A percentile compares a stretch with the other conserved stretches of the same genome.
Evolutionary conservation across 2,888 invertebrate species (phyloP).

Genomic region (Phrixothrix hirtus): DNA sequence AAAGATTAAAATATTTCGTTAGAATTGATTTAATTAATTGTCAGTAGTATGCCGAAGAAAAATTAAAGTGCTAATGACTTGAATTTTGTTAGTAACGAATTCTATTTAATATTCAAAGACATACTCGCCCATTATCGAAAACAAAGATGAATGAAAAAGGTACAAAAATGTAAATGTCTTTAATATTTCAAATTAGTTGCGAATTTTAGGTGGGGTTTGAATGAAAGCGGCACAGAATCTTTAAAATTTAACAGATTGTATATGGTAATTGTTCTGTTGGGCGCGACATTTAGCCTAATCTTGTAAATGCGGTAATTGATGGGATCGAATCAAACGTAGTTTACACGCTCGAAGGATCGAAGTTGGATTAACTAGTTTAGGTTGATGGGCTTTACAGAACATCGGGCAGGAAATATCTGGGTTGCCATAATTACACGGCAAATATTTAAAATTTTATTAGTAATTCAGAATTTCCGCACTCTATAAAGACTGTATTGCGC

Average conservation of each 20-base stretch:
- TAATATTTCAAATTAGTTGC: slow-evolving; percentile 37
- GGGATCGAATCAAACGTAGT: too few relatives aligned
- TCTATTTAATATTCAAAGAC: slow-evolving; percentile 35
- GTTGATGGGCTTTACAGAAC: neutral
- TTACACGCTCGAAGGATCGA: too few relatives aligned
- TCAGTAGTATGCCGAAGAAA: neutral
- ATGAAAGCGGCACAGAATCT: slow-evolving; percentile 14
- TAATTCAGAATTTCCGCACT: slow-evolving; percentile 4
- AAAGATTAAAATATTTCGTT: too few relatives aligned
- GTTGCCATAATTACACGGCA: neutral
- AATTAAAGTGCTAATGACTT: too few relatives aligned
- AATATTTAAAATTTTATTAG: neutral
- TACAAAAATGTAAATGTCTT: slow-evolving; percentile 35
- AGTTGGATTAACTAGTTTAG: neutral
- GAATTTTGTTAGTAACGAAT: slow-evolving; percentile 2
- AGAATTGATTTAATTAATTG: neutral
- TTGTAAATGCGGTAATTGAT: neutral
- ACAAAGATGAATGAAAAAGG: slow-evolving; percentile 35
- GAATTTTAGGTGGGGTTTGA: slow-evolving; percentile 5
- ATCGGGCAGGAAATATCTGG: neutral
- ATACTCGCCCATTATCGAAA: slow-evolving; percentile 37
- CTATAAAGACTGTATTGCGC: neutral
- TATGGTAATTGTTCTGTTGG: too few relatives aligned
- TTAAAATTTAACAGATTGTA: too few relatives aligned
- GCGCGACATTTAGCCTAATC: too few relatives aligned